These are phyloP conservation scores for Cataglyphis albicans DNA, from an alignment of 2,888 invertebrate genomes.

Conservation along the genomic window DNA sequence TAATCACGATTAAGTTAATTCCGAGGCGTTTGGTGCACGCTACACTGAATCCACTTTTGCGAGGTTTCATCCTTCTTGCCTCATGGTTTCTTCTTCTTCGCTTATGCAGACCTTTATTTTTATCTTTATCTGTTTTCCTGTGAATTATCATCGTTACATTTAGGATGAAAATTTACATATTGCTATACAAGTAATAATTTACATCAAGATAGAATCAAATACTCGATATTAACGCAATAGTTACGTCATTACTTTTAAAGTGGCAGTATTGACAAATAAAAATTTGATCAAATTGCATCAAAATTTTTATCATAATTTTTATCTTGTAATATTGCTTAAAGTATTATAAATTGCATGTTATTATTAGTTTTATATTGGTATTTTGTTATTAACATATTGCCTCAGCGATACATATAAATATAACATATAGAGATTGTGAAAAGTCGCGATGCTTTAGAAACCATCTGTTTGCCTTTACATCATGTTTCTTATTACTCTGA, in stretches of 20 bases:
- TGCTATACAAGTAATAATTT: not conserved
- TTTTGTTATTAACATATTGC: not conserved
- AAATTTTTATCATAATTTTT: not conserved
- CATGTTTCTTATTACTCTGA: slow-evolving; percentile 3
- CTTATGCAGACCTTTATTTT: slow-evolving; percentile 19
- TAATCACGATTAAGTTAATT: slow-evolving; percentile 82
- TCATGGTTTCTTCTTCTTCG: slow-evolving; percentile 41
- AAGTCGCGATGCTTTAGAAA: not conserved
- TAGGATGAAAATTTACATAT: not conserved
- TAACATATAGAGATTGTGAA: not conserved
- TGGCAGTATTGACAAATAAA: not conserved
- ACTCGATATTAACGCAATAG: not conserved
- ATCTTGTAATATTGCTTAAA: not conserved
- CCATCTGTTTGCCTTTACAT: not conserved
- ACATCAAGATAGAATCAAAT: not conserved
- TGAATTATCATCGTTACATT: not conserved
- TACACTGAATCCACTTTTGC: slow-evolving; percentile 55
- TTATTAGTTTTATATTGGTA: not conserved
- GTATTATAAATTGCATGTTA: not conserved
- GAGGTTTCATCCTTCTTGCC: slow-evolving; percentile 4
- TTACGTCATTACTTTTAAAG: not conserved
- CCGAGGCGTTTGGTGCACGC: slow-evolving; percentile 66
- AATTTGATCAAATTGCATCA: not conserved
- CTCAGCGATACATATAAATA: not conserved
- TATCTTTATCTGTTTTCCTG: slow-evolving; percentile 2